Evolutionary conservation across 2,113 vertebrate genomes (phyloP).

Genomic region (Odobenus rosmarus): DNA sequence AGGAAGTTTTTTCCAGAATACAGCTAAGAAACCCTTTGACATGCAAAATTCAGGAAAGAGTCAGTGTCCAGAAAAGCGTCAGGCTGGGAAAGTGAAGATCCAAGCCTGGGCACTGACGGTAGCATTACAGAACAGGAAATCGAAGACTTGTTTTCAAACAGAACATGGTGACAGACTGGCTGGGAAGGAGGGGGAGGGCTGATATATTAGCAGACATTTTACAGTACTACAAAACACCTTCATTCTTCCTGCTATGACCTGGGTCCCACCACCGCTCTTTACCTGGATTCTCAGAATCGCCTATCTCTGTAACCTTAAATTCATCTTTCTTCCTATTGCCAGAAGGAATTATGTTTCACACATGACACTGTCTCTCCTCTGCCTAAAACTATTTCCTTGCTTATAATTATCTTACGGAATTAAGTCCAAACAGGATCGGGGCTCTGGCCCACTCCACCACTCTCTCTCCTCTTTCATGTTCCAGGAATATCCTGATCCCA

Average conservation of each 20-base stretch:
- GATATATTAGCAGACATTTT: neutral
- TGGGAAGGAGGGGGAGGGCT: neutral
- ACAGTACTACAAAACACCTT: neutral
- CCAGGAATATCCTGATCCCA: neutral
- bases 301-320: neutral
- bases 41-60: neutral
- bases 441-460: neutral
- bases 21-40: neutral
- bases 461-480: neutral
- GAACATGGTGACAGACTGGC: neutral
- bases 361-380: neutral
- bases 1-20: neutral
- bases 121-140: neutral
- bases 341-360: neutral
- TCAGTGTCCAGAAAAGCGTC: neutral
- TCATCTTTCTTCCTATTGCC: neutral
- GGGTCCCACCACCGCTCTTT: neutral
- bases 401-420: neutral
- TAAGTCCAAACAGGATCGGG: neutral
- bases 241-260: neutral
- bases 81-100: neutral
- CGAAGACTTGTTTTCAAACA: neutral
- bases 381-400: neutral
- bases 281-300: neutral
- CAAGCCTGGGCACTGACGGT: neutral